A percentile compares a stretch with the other conserved stretches of the same genome.
phyloP scores from a whole-genome alignment of 2,888 invertebrate genomes.

The Thereva nobilitata region DNA sequence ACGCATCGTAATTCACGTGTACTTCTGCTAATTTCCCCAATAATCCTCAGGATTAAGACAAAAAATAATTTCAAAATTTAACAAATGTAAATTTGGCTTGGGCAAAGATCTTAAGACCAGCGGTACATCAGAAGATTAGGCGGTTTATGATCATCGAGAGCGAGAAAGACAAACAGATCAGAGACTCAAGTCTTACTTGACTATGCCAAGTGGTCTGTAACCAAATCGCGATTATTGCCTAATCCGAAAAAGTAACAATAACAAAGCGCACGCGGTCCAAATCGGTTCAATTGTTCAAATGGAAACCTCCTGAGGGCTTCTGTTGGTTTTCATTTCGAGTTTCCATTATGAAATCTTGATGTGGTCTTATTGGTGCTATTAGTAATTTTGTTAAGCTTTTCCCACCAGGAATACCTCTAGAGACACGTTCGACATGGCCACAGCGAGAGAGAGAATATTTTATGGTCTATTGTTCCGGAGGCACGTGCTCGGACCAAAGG shows the following conservation, averaged over 20 bases:
- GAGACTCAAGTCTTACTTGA: constrained; percentile 17
- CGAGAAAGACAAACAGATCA: constrained; percentile 6
- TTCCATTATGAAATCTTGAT: constrained; percentile 36
- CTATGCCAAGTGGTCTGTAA: constrained; percentile 8
- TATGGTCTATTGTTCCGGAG: constrained; percentile 25
- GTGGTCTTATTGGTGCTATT: constrained; percentile 30
- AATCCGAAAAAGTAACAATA: constrained; percentile 22
- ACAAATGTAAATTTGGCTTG: too few relatives aligned
- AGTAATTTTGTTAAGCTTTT: constrained; percentile 4
- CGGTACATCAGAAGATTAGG: too few relatives aligned
- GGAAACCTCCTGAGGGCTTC: constrained; percentile 39
- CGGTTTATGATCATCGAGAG: too few relatives aligned
- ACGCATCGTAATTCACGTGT: too few relatives aligned
- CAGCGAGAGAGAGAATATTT: constrained; percentile 2
- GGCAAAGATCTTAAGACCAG: too few relatives aligned
- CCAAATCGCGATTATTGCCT: constrained; percentile 19
- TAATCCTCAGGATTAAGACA: neutral
- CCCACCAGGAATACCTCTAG: neutral
- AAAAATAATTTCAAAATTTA: neutral
- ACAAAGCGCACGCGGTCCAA: constrained; percentile 15
- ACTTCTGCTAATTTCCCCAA: too few relatives aligned
- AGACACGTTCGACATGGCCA: constrained; percentile 23
- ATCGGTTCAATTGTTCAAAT: constrained; percentile 17
- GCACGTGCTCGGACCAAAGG: constrained; percentile 25
- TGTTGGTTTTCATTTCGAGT: constrained; percentile 38